These are phyloP conservation scores for Drosophila ochracea DNA, from an alignment of 2,888 invertebrate species.

Conservation along the genomic window DNA sequence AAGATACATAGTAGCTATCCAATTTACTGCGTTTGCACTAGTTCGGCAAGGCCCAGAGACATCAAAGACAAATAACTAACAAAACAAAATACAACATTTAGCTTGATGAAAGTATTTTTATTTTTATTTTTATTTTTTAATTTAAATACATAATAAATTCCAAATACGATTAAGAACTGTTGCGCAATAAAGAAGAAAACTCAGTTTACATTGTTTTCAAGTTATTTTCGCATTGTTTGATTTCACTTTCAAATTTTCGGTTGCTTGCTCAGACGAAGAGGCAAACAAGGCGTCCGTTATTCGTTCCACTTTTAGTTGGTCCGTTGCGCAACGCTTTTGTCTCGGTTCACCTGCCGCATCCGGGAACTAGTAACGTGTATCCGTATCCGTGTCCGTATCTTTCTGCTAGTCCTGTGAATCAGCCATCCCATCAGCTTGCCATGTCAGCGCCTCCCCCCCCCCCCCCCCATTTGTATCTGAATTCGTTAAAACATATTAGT, in stretches of 20 bases:
- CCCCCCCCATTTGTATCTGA: slow-evolving; percentile 62
- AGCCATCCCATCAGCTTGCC: background rate
- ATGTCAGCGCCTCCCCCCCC: slow-evolving; percentile 24
- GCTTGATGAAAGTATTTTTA: background rate
- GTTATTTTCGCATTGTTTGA: slow-evolving; percentile 79
- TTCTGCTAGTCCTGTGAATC: slow-evolving; percentile 3
- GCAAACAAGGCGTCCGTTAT: slow-evolving; percentile 26
- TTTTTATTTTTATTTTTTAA: background rate
- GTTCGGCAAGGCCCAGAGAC: background rate
- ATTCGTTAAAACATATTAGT: slow-evolving; percentile 74
- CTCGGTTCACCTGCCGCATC: slow-evolving; percentile 37
- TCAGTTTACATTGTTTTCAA: slow-evolving; percentile 69
- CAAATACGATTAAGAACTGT: background rate
- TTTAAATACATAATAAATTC: background rate
- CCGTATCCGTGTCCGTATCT: slow-evolving; percentile 19
- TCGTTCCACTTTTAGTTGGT: slow-evolving; percentile 15
- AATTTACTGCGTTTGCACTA: background rate
- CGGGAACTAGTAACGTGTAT: slow-evolving; percentile 10
- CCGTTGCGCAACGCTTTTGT: slow-evolving; percentile 35
- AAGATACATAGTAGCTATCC: background rate
- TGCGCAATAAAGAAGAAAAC: background rate
- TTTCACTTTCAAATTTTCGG: slow-evolving; percentile 73
- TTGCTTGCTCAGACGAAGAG: slow-evolving; percentile 67
- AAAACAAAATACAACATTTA: background rate
- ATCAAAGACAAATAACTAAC: background rate